Evolutionary conservation across 2,888 invertebrate genomes (phyloP).

Genomic region (Drosophila maculinotata): DNA sequence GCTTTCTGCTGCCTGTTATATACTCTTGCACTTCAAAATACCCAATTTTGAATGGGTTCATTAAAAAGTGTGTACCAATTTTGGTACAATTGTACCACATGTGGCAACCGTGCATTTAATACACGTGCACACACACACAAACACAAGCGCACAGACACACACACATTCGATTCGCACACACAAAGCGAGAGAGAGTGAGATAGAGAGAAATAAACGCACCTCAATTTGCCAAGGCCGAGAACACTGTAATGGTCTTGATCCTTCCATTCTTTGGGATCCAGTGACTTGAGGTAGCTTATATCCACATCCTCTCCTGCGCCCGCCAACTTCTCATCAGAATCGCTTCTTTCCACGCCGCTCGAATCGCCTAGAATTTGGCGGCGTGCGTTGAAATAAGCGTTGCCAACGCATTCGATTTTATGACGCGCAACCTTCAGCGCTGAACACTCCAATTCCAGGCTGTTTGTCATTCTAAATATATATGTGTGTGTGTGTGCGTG

Average conservation of each 20-base stretch:
- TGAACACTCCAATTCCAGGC: conserved; percentile 51
- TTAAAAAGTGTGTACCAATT: too few species aligned
- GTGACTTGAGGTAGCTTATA: conserved; percentile 92
- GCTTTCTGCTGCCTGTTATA: too few species aligned
- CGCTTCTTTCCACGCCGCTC: conserved; percentile 73
- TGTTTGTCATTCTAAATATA: conserved; percentile 60
- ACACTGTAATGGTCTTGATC: conserved; percentile 99
- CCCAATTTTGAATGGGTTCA: too few species aligned
- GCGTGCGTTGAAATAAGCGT: conserved; percentile 74
- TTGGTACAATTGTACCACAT: too few species aligned
- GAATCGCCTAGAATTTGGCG: conserved; percentile 70
- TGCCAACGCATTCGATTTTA: conserved; percentile 76
- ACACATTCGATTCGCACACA: conserved; percentile 1
- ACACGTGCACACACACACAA: conserved; percentile 49
- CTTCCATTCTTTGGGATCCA: conserved; percentile 99
- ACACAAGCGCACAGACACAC: neutral
- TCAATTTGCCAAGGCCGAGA: conserved; percentile 91
- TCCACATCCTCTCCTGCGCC: conserved; percentile 89
- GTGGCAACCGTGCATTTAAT: too few species aligned
- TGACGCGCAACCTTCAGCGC: conserved; percentile 64
- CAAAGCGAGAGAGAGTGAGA: neutral
- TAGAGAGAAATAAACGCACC: conserved; percentile 56
- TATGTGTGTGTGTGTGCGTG: conserved; percentile 18
- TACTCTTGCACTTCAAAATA: too few species aligned
- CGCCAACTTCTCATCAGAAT: conserved; percentile 80